Percentiles rank a stretch among this genome's conserved stretches.
Evolutionary conservation across 2,888 invertebrate species (phyloP).

Genomic region (Eupithecia dodoneata): DNA sequence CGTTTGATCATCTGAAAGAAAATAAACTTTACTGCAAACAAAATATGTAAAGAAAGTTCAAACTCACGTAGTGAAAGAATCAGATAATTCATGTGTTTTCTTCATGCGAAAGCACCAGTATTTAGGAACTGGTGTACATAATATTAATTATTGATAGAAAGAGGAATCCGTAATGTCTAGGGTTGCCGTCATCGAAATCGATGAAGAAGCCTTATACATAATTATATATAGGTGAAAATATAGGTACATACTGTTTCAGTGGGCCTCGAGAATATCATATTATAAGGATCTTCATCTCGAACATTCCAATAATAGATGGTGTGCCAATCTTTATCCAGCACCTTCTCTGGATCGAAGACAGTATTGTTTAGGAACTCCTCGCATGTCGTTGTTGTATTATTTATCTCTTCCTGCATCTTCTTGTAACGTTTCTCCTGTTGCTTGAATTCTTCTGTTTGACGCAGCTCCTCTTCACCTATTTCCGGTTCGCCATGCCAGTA

Average conservation of each 20-base stretch:
- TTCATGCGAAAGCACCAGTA: not conserved
- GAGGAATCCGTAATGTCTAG: too few species aligned
- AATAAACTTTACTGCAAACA: not conserved
- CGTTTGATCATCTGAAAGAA: constrained; percentile 60
- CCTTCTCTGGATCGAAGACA: constrained; percentile 49
- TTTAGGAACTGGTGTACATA: too few species aligned
- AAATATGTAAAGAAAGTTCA: not conserved
- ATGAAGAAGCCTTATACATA: too few species aligned
- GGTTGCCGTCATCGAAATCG: too few species aligned
- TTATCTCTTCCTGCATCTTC: not conserved
- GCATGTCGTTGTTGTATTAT: constrained; percentile 54
- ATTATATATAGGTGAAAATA: too few species aligned
- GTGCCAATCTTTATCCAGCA: constrained; percentile 65
- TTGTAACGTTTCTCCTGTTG: not conserved
- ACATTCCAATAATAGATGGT: constrained; percentile 67
- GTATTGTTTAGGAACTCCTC: constrained; percentile 59
- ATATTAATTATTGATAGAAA: too few species aligned
- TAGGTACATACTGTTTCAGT: constrained; percentile 52
- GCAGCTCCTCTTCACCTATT: not conserved
- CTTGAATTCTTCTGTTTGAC: not conserved
- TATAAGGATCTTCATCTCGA: constrained; percentile 51
- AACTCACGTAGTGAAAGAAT: not conserved
- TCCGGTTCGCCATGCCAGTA: not conserved
- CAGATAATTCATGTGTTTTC: not conserved
- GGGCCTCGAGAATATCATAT: constrained; percentile 58